These are phyloP conservation scores for Sinonovacula constricta DNA, from an alignment of 1,140 invertebrate genomes.

Conservation along the genomic window DNA sequence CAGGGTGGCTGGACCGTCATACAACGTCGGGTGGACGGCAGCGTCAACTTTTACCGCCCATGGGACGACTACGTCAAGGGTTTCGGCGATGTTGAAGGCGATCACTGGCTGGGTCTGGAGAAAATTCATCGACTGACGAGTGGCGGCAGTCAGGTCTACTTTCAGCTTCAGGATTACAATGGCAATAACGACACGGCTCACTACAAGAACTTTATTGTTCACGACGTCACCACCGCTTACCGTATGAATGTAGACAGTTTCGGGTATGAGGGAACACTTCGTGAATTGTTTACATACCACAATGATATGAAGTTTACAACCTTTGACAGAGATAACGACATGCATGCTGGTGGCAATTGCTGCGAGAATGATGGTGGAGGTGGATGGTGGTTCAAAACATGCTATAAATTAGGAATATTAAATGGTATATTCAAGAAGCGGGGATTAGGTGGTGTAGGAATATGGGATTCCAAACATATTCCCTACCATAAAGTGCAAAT, in stretches of 20 bases:
- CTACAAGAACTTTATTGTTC: constrained; percentile 31
- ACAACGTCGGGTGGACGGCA: constrained; percentile 15
- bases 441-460: background rate
- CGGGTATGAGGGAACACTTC: constrained; percentile 12
- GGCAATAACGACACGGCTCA: constrained; percentile 1
- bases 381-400: constrained; percentile 11
- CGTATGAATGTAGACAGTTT: constrained; percentile 29
- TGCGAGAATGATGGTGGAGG: constrained; percentile 1
- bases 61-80: constrained; percentile 21
- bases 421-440: background rate
- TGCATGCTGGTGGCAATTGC: background rate
- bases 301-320: constrained; percentile 39
- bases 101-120: constrained; percentile 29
- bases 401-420: background rate
- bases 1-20: constrained; percentile 39
- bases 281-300: constrained; percentile 32
- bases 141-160: constrained; percentile 19
- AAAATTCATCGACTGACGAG: constrained; percentile 32
- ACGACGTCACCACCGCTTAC: constrained; percentile 20
- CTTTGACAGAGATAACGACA: constrained; percentile 26
- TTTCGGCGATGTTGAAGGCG: constrained; percentile 20
- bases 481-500: background rate
- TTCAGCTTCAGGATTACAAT: constrained; percentile 19
- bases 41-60: constrained; percentile 20
- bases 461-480: background rate